Evolutionary conservation across 2,888 invertebrate species (phyloP).

Genomic region (Syrista parreyssii): DNA sequence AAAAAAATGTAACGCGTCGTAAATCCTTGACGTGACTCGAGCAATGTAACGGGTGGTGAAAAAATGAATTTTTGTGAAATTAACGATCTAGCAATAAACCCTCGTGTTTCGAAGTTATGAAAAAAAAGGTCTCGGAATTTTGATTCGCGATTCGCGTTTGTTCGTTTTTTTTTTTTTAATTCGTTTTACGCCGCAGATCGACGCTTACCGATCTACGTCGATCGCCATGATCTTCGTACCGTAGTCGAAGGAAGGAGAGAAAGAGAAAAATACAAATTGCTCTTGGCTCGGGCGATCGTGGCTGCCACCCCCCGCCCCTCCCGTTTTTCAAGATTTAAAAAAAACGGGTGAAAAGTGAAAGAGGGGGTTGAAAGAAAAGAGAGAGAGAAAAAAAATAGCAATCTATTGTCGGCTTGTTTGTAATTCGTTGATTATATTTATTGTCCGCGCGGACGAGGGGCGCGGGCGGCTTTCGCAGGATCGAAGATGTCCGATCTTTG

Average conservation of each 20-base stretch:
- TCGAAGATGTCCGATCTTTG: slow-evolving; percentile 38
- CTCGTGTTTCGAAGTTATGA: not conserved
- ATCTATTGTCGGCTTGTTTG: slow-evolving; percentile 23
- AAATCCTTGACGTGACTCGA: not conserved
- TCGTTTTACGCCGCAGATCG: not conserved
- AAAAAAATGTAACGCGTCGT: too few species aligned
- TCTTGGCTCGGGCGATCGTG: not conserved
- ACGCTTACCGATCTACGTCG: too few species aligned
- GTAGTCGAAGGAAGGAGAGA: not conserved
- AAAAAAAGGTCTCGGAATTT: not conserved
- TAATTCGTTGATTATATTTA: slow-evolving; percentile 59
- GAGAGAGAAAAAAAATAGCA: not conserved
- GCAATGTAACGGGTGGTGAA: not conserved
- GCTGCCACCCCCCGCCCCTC: too few species aligned
- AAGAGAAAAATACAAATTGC: not conserved
- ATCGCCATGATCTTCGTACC: not conserved
- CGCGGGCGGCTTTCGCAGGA: slow-evolving; percentile 44
- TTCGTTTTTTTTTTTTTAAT: not conserved
- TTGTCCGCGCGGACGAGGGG: slow-evolving; percentile 32
- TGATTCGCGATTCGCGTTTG: not conserved
- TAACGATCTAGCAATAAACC: not conserved
- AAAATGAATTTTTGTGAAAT: not conserved
- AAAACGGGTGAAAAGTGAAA: slow-evolving; percentile 1
- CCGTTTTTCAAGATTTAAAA: slow-evolving; percentile 2
- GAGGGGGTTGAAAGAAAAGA: not conserved